Evolutionary conservation across 2,797 vertebrate genomes (phyloP).

Genomic region (Hafferia zeledoni): DNA sequence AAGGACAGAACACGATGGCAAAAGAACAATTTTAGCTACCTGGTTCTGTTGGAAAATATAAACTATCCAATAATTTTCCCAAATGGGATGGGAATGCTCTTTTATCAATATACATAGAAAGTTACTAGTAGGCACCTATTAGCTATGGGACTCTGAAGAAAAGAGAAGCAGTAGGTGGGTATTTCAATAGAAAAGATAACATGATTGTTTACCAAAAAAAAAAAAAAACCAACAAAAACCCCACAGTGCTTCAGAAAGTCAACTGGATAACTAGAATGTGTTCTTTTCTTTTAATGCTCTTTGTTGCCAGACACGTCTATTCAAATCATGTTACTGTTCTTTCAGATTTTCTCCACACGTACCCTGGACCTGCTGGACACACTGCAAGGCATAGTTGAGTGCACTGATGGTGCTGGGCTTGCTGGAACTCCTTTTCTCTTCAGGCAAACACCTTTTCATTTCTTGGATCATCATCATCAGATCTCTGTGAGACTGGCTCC

Average conservation of each 20-base stretch:
- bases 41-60: not conserved
- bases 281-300: not conserved
- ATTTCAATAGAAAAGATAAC: not conserved
- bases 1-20: not conserved
- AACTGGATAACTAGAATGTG: not conserved
- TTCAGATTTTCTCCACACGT: not conserved
- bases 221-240: not conserved
- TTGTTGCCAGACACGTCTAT: not conserved
- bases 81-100: not conserved
- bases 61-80: not conserved
- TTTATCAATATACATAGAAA: not conserved
- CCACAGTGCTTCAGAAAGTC: not conserved
- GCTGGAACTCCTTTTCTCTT: conserved; percentile 43
- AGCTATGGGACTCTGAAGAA: not conserved
- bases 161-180: not conserved
- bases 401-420: conserved; percentile 74
- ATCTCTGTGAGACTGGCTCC: conserved; percentile 63
- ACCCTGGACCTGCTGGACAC: conserved; percentile 91
- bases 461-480: conserved; percentile 72
- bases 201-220: not conserved
- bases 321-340: not conserved
- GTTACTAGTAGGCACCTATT: not conserved
- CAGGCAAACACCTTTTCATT: conserved; percentile 73
- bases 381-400: conserved; percentile 76
- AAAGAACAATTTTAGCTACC: not conserved